Evolutionary conservation across 1,140 invertebrate species (phyloP), one percentile per base, ranked within the genome.

Genomic region (Drosophila equinoxialis): DNA sequence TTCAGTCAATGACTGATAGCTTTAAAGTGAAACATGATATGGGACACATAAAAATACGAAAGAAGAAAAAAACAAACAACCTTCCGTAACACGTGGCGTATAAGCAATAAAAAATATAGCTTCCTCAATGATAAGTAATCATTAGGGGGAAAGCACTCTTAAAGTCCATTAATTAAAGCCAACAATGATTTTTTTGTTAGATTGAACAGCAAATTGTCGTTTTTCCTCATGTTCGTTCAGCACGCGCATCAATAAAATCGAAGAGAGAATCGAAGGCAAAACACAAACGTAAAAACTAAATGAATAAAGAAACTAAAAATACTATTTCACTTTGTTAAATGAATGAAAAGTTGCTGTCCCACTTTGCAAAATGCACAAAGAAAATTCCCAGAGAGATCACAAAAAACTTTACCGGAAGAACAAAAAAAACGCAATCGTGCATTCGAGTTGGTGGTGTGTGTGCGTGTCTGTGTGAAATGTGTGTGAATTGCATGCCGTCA

Each of bases 361-460:
- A 57, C 39, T 66, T 35, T 66, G 63, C 62, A 62, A 66, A 87
- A 87, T 77, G 83, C 72, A 83, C 83, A 83, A 87, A 80, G 84
- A 76, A 77, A 77, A 74, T 68, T 66, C 37, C 39, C 35, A 65
- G 65, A 8, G 45, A 51, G 17, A 20, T 23, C 17, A 51, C 17
- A 23, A 20, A 51, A 51, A 51, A 20, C 17, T 51, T 48, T 62
- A 30, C 42, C 41, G 3, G 23, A 26, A 42, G 41, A 55, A 63
- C 57, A 23, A 39, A 72, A 68, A 79, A 86, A 86, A 80, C 81
- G 70, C 77, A 84, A 85, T 77, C 65, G 59, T 61, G 59, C 57
- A 51, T 23, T 48, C 17, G 58, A 60, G 73, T 51, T 75, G 69
- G 41, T 63, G 51, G 63, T 64, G 23, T 64, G 17, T 74, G 45